Evolutionary conservation across 2,888 invertebrate species (phyloP).

Genomic region (Lycocerus yunnanus): DNA sequence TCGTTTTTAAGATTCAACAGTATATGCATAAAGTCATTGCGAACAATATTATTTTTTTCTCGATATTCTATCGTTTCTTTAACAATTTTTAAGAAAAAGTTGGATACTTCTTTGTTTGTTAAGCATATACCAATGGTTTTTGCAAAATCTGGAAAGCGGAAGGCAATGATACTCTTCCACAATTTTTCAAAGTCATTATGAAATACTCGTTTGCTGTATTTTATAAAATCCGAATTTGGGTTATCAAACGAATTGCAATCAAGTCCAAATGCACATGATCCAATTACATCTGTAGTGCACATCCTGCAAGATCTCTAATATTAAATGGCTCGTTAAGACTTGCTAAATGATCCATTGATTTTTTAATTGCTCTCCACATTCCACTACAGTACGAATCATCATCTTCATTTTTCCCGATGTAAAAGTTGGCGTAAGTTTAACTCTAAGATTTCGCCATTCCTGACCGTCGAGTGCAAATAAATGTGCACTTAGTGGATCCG

Average conservation of each 20-base stretch:
- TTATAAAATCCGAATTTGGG: conserved; percentile 55
- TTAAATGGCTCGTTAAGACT: conserved; percentile 43
- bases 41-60: conserved; percentile 7
- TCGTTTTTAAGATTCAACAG: neutral
- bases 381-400: conserved; percentile 44
- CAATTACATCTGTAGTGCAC: conserved; percentile 61
- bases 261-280: conserved; percentile 63
- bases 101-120: neutral
- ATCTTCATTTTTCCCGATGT: conserved; percentile 46
- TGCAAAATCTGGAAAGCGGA: neutral
- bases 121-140: neutral
- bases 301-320: conserved; percentile 59
- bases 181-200: too few species aligned
- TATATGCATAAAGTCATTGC: conserved; percentile 5
- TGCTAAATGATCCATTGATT: conserved; percentile 23
- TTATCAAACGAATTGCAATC: conserved; percentile 46
- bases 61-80: conserved; percentile 5
- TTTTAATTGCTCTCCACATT: neutral
- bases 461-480: conserved; percentile 60
- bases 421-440: conserved; percentile 22
- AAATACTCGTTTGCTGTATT: neutral
- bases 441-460: conserved; percentile 64
- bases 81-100: neutral
- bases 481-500: conserved; percentile 61
- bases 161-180: neutral